phyloP scores from a whole-genome alignment of 2,888 invertebrate genomes.

The Andrena haemorrhoa region DNA sequence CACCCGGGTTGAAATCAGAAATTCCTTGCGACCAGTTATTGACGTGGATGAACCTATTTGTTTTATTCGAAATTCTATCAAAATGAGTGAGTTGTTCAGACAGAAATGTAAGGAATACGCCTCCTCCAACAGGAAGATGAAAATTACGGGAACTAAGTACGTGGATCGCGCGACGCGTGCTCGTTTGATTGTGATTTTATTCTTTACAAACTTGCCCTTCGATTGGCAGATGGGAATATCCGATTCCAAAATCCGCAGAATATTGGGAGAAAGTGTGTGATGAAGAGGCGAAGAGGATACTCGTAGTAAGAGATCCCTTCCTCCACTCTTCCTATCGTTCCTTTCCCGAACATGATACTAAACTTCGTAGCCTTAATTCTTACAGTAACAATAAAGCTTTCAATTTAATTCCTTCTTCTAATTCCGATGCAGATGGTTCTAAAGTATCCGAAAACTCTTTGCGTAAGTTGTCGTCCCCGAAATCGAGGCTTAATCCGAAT shows the following conservation, averaged over 20 bases:
- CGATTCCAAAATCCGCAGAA: slow-evolving; percentile 67
- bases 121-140: neutral
- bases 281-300: slow-evolving; percentile 71
- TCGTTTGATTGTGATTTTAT: neutral
- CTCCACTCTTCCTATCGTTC: slow-evolving; percentile 51
- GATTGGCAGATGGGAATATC: slow-evolving; percentile 75
- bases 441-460: slow-evolving; percentile 29
- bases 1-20: neutral
- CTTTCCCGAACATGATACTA: slow-evolving; percentile 33
- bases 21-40: neutral
- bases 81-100: slow-evolving; percentile 32
- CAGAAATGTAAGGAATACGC: neutral
- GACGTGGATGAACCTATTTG: neutral
- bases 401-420: slow-evolving; percentile 18
- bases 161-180: neutral
- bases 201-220: neutral
- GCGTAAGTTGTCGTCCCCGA: slow-evolving; percentile 6
- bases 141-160: slow-evolving; percentile 40
- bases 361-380: slow-evolving; percentile 1
- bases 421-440: slow-evolving; percentile 1
- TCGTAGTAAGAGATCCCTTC: slow-evolving; percentile 76
- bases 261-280: slow-evolving; percentile 77
- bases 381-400: neutral
- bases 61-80: slow-evolving; percentile 13
- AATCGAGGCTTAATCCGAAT: neutral